Evolutionary conservation across 1,140 invertebrate species (phyloP), one percentile per base, ranked within the genome.

Genomic region (Diuraphis noxia): DNA sequence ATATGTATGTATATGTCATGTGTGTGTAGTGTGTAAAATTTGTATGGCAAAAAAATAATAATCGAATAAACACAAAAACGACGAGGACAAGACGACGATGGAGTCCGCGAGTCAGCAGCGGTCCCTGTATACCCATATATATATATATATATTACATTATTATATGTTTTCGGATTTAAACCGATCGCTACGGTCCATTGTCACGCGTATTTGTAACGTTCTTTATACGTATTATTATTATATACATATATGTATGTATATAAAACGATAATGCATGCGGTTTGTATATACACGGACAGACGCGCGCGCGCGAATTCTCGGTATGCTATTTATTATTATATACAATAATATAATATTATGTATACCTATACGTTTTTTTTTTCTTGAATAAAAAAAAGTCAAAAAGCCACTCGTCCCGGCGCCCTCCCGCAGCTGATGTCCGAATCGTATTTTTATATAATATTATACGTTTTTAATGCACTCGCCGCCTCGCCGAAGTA

Each of bases 171-270:
- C 46, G n/a, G 30, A n/a, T 56, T 30, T 30, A 30, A 41, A 40
- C 81, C 25, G 63, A 88, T 43, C 87, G 56, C 87, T 21, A 19
- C 87, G 38, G 36, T 43, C 63, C 21, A 90, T 90, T 90, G 88
- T 90, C 88, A 88, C 56, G 63, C 41, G 72, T 79, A 46, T 90
- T 81, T 72, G 88, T 90, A 90, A 90, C 72, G 88, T 72, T 38
- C 88, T 90, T 90, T 90, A 36, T 90, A 43, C n/a, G n/a, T 7
- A 30, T 1, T 41, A 82, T n/a, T n/a, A n/a, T n/a, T n/a, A n/a
- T n/a, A n/a, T n/a, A n/a, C n/a, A n/a, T n/a, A n/a, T 19, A 36
- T 10, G 0, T 49, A 49, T 23, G 23, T 72, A n/a, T 23, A 72
- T n/a, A n/a, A 63, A 13, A 63, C 30, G 13, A 63, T 72, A 72